phyloP scores from a whole-genome alignment of 23 tunicate species.

The Halocynthia aurantium region DNA sequence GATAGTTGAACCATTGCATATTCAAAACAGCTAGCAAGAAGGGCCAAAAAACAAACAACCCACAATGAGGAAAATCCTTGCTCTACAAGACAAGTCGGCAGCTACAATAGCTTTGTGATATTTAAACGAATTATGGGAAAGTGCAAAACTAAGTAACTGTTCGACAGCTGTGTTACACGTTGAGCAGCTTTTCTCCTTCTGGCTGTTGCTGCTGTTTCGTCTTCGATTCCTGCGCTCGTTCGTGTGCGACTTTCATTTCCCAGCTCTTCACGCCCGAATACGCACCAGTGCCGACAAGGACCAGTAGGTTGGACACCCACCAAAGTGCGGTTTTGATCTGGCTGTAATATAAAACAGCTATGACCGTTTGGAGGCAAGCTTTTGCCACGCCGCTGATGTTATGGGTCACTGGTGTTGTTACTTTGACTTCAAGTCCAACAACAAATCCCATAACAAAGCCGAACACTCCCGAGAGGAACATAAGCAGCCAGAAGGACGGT shows the following conservation, averaged over 20 bases:
- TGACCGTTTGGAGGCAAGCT: conserved; percentile 96
- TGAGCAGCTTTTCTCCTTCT: too few relatives aligned
- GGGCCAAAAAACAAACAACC: too few relatives aligned
- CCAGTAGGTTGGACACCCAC: conserved; percentile 91
- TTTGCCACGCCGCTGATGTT: conserved; percentile 98
- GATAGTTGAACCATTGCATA: too few relatives aligned
- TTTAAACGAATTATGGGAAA: too few relatives aligned
- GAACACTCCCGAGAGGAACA: conserved; percentile 80
- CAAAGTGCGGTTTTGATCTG: conserved; percentile 75
- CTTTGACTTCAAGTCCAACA: conserved; percentile 88
- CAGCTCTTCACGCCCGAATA: conserved; percentile 87
- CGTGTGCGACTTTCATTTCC: conserved; percentile 80
- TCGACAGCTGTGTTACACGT: too few relatives aligned
- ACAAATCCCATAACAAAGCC: conserved; percentile 97
- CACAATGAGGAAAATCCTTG: too few relatives aligned
- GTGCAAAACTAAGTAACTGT: too few relatives aligned
- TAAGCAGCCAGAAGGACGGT: conserved; percentile 54
- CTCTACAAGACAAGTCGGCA: too few relatives aligned
- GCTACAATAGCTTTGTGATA: too few relatives aligned
- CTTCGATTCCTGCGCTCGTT: conserved; percentile 3
- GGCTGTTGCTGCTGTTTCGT: too few relatives aligned
- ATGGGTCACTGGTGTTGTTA: conserved; percentile 94
- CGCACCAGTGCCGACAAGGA: conserved; percentile 71
- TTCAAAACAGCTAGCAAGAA: too few relatives aligned
- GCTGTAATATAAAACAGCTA: conserved; percentile 67